Conservation (phyloP, 35 echinoderm and acorn worm species). For the Nesometra sesokonis region DNA sequence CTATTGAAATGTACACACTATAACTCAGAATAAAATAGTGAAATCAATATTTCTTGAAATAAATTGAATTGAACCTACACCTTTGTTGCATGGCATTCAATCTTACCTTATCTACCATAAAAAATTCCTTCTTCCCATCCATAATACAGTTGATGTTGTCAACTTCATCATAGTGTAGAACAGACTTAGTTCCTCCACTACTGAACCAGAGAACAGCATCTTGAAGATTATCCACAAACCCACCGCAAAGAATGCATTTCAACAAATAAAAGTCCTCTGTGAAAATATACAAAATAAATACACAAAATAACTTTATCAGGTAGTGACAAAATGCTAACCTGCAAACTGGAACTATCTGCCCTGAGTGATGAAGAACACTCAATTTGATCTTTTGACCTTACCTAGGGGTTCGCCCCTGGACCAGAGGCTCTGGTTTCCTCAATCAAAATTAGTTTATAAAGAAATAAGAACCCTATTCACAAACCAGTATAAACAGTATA, state of each 20-base stretch:
- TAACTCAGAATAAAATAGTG: no score
- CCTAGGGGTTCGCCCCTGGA: no score
- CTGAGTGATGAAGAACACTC: not conserved
- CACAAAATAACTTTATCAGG: not conserved
- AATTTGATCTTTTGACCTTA: no score
- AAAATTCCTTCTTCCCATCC: slow-evolving; percentile 81
- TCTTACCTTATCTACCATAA: slow-evolving; percentile 74
- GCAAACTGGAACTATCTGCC: not conserved
- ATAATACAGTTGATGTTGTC: slow-evolving; percentile 97
- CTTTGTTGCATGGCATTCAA: not conserved
- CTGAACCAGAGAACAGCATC: slow-evolving; percentile 97
- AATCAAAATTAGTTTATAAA: no score
- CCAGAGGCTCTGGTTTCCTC: no score
- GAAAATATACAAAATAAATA: not conserved
- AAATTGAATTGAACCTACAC: no score
- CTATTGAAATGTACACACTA: no score
- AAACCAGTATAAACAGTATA: no score
- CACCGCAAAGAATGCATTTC: slow-evolving; percentile 63
- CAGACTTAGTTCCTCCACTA: slow-evolving; percentile 95
- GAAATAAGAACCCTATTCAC: no score
- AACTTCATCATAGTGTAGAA: slow-evolving; percentile 86
- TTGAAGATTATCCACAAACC: slow-evolving; percentile 41
- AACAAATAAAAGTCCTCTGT: slow-evolving; percentile 62
- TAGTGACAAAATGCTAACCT: not conserved
- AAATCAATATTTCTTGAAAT: no score